Evolutionary conservation across 2,113 vertebrate species (phyloP).

Genomic region (Paramisgurnus dabryanus): DNA sequence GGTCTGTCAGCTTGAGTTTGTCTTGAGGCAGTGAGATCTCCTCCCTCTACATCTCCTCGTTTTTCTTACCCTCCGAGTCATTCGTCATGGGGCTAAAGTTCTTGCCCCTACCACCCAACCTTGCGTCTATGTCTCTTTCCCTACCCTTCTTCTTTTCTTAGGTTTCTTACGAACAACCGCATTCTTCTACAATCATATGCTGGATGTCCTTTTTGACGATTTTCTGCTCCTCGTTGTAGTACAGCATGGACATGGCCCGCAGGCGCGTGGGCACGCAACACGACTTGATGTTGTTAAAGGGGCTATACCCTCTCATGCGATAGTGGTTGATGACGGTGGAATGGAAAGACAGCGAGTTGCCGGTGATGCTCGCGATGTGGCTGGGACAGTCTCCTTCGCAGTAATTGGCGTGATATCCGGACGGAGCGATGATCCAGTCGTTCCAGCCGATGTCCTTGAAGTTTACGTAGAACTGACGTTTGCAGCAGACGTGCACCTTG

Average conservation of each 20-base stretch:
- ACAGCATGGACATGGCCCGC: conserved; percentile 98
- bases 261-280: conserved; percentile 96
- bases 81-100: conserved; percentile 24
- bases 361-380: conserved; percentile 90
- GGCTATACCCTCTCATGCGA: conserved; percentile 91
- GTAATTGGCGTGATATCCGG: conserved; percentile 96
- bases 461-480: conserved; percentile 94
- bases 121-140: conserved; percentile 12
- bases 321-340: conserved; percentile 98
- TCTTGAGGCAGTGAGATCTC: conserved; percentile 48
- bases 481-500: conserved; percentile 95
- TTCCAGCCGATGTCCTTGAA: conserved; percentile 99
- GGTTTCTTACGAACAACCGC: conserved; percentile 86
- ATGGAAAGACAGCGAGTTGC: conserved; percentile 92
- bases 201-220: conserved; percentile 99
- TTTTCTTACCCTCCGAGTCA: conserved; percentile 35
- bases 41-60: conserved; percentile 39
- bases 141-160: conserved; percentile 35
- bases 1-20: conserved; percentile 45
- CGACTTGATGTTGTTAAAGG: conserved; percentile 92
- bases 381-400: conserved; percentile 96
- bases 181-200: conserved; percentile 99
- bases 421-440: conserved; percentile 98
- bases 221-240: conserved; percentile 96
- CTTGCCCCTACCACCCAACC: conserved; percentile 15